Percentiles rank a stretch among this genome's conserved stretches.
Conservation (phyloP, 2,888 invertebrate species). For the Polyommatus icarus region DNA sequence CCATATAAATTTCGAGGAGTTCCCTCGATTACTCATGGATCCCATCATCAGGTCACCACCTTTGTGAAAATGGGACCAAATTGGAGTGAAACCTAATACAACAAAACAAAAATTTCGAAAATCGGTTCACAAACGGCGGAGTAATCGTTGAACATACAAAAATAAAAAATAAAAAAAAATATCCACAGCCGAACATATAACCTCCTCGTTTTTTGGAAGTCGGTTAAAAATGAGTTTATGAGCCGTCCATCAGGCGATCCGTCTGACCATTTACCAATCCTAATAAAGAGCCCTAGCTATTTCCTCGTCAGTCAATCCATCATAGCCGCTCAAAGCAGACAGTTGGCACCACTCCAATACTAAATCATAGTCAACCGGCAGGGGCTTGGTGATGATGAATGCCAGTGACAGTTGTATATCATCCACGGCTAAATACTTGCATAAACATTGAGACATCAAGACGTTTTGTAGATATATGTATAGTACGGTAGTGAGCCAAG, state of each 20-base stretch:
- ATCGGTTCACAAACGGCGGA: too few relatives aligned
- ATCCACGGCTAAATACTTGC: conserved; percentile 4
- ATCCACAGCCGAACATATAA: too few relatives aligned
- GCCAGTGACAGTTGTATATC: conserved; percentile 36
- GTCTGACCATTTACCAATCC: neutral
- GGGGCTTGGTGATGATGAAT: conserved; percentile 2
- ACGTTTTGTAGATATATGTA: neutral
- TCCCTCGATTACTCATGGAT: too few relatives aligned
- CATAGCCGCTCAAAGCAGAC: neutral
- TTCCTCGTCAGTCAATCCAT: conserved; percentile 2
- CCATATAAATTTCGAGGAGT: too few relatives aligned
- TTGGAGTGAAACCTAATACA: too few relatives aligned
- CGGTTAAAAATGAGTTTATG: neutral
- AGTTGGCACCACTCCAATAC: neutral
- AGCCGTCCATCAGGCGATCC: neutral
- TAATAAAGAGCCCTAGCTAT: neutral
- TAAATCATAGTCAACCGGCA: neutral
- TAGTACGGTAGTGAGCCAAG: neutral
- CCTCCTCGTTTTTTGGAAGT: too few relatives aligned
- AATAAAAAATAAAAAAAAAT: too few relatives aligned
- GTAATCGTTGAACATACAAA: too few relatives aligned
- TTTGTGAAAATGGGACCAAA: too few relatives aligned
- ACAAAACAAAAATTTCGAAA: too few relatives aligned
- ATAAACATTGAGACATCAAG: conserved; percentile 13
- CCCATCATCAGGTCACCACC: too few relatives aligned